Percentiles rank a stretch among this genome's conserved stretches.
These are phyloP conservation scores for Aspidiotus rigidus DNA, from an alignment of 2,888 invertebrate species.

Conservation along the genomic window DNA sequence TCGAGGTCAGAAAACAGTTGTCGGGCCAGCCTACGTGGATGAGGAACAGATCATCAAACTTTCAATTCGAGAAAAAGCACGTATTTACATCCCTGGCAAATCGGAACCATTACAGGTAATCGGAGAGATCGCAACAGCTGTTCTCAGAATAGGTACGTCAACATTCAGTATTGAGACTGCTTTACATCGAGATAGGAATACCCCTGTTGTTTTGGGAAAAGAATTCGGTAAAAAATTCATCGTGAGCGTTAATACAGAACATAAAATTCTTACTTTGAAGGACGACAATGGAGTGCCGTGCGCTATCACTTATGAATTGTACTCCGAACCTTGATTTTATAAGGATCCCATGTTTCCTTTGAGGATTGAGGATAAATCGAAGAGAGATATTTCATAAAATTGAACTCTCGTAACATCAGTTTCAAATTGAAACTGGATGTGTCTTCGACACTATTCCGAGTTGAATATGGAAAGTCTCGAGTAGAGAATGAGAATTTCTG, in stretches of 20 bases:
- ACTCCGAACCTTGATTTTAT: background rate
- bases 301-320: background rate
- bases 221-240: background rate
- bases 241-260: background rate
- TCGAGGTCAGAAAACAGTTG: background rate
- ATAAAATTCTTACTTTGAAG: slow-evolving; percentile 1
- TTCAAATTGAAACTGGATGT: too few species aligned
- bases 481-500: too few species aligned
- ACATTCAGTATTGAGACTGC: background rate
- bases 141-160: background rate
- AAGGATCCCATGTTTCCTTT: too few species aligned
- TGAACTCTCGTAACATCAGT: too few species aligned
- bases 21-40: background rate
- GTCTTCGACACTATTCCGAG: too few species aligned
- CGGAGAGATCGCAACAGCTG: background rate
- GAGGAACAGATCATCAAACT: background rate
- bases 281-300: background rate
- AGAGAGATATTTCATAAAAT: too few species aligned
- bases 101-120: background rate
- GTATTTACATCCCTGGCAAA: background rate
- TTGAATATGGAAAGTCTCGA: too few species aligned
- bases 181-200: background rate
- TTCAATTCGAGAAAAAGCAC: background rate
- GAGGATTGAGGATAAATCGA: too few species aligned
- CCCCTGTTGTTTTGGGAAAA: background rate